Conservation (phyloP, 2,113 vertebrate species). For the Oreocharis arfaki region DNA sequence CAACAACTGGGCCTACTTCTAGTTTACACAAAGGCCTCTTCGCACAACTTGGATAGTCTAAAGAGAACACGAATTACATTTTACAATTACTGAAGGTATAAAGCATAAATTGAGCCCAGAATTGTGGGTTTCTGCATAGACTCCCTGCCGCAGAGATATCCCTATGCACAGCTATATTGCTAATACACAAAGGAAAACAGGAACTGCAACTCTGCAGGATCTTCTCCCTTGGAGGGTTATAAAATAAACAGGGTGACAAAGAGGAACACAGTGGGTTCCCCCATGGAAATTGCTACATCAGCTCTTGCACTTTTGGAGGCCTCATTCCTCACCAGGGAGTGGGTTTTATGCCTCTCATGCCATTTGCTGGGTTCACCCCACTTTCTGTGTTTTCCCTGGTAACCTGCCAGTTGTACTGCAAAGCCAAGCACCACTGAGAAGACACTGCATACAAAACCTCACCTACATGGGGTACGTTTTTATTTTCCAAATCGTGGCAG, state of each 20-base stretch:
- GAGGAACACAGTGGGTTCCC: neutral
- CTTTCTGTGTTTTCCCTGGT: neutral
- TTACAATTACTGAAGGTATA: neutral
- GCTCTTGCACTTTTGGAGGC: neutral
- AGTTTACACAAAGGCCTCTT: neutral
- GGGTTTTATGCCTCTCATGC: neutral
- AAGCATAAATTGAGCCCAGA: neutral
- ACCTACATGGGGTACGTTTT: neutral
- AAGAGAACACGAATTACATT: neutral
- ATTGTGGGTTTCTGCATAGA: neutral
- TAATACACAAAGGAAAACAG: neutral
- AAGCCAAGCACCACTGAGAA: neutral
- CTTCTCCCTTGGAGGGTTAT: neutral
- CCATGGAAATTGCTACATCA: neutral
- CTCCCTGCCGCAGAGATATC: neutral
- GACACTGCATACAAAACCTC: neutral
- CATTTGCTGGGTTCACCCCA: neutral
- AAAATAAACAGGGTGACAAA: conserved; percentile 7
- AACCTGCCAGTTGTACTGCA: neutral
- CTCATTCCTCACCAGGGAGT: neutral
- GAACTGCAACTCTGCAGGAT: neutral
- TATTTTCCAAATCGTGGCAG: neutral
- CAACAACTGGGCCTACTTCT: neutral
- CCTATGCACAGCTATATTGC: neutral
- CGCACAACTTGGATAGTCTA: neutral